Conservation (phyloP, 2,113 vertebrate species). For the Eonycteris spelaea region DNA sequence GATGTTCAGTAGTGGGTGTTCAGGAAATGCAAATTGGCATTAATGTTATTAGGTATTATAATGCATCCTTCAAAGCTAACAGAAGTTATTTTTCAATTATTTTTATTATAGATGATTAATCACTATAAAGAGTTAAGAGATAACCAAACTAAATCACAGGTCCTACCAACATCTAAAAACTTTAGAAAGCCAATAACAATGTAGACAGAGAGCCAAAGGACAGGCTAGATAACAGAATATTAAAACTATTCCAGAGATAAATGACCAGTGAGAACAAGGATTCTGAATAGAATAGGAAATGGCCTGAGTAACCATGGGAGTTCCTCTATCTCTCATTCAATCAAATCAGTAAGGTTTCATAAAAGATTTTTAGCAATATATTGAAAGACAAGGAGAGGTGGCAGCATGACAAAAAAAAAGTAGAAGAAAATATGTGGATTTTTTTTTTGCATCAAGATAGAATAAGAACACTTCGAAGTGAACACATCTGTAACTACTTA, state of each 20-base stretch:
- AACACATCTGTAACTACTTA: not conserved
- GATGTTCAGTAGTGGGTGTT: not conserved
- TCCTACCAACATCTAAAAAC: not conserved
- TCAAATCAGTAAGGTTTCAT: not conserved
- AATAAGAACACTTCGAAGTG: not conserved
- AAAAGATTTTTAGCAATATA: not conserved
- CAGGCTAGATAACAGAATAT: not conserved
- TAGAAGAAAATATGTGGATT: not conserved
- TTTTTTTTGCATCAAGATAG: not conserved
- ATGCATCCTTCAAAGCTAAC: not conserved
- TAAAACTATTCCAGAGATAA: not conserved
- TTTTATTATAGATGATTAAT: conserved; percentile 17
- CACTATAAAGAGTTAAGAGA: not conserved
- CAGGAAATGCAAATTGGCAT: conserved; percentile 4
- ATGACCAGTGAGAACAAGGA: not conserved
- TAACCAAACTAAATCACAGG: not conserved
- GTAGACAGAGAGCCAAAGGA: not conserved
- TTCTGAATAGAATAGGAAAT: not conserved
- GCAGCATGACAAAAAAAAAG: not conserved
- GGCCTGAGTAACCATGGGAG: not conserved
- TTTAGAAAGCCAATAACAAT: not conserved
- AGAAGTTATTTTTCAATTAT: not conserved
- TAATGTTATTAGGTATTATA: not conserved
- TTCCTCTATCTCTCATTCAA: not conserved
- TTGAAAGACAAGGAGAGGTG: not conserved